Evolutionary conservation across 2,888 invertebrate genomes (phyloP).

Genomic region (Hecatera dysodea): DNA sequence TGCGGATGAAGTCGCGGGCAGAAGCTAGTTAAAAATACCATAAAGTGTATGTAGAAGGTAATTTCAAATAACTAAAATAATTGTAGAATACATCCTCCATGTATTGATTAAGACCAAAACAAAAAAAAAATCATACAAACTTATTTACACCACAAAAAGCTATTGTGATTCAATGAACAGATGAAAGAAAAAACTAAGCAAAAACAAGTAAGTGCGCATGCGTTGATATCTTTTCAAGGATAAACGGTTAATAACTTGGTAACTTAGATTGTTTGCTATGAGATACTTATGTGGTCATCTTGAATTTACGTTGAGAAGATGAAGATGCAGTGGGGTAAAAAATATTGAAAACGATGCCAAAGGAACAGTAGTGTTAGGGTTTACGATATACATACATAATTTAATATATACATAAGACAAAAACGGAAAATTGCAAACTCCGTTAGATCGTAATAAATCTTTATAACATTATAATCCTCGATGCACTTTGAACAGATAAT

Average conservation of each 20-base stretch:
- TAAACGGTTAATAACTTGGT: slow-evolving; percentile 21
- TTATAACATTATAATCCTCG: no score
- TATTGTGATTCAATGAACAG: slow-evolving; percentile 38
- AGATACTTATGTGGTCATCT: background rate
- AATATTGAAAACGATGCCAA: no score
- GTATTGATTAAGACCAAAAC: slow-evolving; percentile 13
- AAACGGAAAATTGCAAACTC: no score
- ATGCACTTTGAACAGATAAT: no score
- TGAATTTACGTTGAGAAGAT: background rate
- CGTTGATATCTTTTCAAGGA: slow-evolving; percentile 68
- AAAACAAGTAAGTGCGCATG: slow-evolving; percentile 67
- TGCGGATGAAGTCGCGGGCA: no score
- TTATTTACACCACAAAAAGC: slow-evolving; percentile 18
- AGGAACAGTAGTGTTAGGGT: no score
- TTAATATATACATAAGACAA: no score
- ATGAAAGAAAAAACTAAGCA: slow-evolving; percentile 29
- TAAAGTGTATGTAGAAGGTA: background rate
- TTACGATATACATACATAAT: no score
- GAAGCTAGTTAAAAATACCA: no score
- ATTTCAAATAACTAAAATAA: background rate
- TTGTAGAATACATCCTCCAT: background rate
- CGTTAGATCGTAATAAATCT: no score
- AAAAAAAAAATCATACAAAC: slow-evolving; percentile 14
- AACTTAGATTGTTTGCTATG: slow-evolving; percentile 11
- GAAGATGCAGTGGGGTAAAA: background rate